Evolutionary conservation across 1,140 invertebrate genomes (phyloP), one percentile per base, ranked within the genome.

Genomic region (Pseudomyrmex concolor): DNA sequence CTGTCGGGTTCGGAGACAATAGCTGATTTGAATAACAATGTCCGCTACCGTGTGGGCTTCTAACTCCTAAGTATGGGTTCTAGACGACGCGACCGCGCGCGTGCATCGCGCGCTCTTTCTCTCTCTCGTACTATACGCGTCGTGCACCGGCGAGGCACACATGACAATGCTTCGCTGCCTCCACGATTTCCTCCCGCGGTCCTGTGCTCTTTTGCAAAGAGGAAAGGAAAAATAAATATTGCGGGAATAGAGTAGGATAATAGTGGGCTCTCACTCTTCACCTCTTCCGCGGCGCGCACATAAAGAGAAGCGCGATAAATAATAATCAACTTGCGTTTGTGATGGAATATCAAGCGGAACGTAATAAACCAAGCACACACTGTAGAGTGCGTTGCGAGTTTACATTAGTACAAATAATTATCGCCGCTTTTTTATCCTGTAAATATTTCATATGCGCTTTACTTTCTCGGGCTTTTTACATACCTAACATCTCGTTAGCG

Each of bases 21-120:
- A 89, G 85, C 89, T 93, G 90, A 93, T 93, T 93, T 93, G 92
- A 93, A 93, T 93, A 93, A 93, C 93, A 93, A 93, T 93, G 92
- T 93, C 85, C 90, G 93, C 93, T 93, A 93, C 93, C 92, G 93
- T 93, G 93, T 93, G 92, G 93, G 93, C 93, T 93, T 93, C 91
- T 93, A 93, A 90, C 90, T 92, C 90, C 86, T 85, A 84, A 90
- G 86, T 81, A 88, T 81, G 82, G 88, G 86, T 89, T 85, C 83
- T 62, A 86, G 86, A 87, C 84, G 86, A 84, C 66, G 55, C 88
- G 71, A 86, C 57, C 67, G 87, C 83, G 82, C 86, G 34, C 34
- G 34, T 34, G 34, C 34, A 34, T 5, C 34, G 34, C 34, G 34
- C 34, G 34, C 34, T 34, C 34, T 34, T 88, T 89, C 86, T 76